Conservation (phyloP, 2,888 invertebrate genomes). For the Mystacides longicornis region DNA sequence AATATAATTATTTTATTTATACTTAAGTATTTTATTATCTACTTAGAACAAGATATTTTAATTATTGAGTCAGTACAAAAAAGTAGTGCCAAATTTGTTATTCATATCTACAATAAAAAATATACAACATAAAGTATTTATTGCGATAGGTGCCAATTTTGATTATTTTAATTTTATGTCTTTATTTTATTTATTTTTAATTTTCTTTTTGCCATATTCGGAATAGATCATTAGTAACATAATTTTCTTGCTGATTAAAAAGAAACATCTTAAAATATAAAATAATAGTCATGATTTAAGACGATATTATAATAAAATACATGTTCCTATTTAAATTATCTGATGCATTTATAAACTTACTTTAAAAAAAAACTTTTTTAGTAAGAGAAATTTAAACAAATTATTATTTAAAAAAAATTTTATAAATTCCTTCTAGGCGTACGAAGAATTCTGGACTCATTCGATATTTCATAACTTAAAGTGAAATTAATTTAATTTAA, state of each 20-base stretch:
- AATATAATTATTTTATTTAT: not conserved
- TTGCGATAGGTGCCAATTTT: slow-evolving; percentile 22
- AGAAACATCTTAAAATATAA: too few relatives aligned
- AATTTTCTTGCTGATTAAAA: too few relatives aligned
- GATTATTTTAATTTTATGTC: slow-evolving; percentile 2
- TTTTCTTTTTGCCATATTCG: not conserved
- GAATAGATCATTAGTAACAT: too few relatives aligned
- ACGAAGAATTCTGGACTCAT: not conserved
- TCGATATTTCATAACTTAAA: not conserved
- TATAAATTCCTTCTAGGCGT: not conserved
- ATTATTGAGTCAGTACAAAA: slow-evolving; percentile 12
- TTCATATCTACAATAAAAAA: too few relatives aligned
- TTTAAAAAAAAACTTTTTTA: not conserved
- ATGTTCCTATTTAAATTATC: not conserved
- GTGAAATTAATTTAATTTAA: not conserved
- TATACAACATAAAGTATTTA: not conserved
- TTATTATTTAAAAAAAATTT: not conserved
- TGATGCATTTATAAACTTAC: not conserved
- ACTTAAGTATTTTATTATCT: not conserved
- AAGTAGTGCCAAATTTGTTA: slow-evolving; percentile 20
- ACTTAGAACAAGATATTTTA: not conserved
- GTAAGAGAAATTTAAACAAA: not conserved
- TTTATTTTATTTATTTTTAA: not conserved
- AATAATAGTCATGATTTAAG: too few relatives aligned
- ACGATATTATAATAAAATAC: not conserved